Evolutionary conservation across 1,140 invertebrate species (phyloP), one percentile per base, ranked within the genome.

Genomic region (Paracyclopina nana): DNA sequence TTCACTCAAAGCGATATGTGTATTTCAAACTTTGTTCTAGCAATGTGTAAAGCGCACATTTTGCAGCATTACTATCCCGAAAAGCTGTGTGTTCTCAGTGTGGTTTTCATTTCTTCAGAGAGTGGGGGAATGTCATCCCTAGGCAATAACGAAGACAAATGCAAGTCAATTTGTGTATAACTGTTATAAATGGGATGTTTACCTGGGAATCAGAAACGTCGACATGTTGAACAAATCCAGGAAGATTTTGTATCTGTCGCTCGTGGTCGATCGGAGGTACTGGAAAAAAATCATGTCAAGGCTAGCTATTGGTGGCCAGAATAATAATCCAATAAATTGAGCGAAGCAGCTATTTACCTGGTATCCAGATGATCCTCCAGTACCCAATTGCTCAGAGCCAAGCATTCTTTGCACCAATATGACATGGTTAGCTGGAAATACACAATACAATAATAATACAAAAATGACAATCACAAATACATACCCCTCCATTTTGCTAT

Each of bases 401-500:
- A 99, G 88, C 91, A 98, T 97, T 61, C 92, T 73, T 65, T 97
- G 91, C n/a, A 97, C 94, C 78, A 98, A 82, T 56, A 94, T 77
- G 18, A 97, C 83, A 62, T 99, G 94, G 67, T 96, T 97, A 65
- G 95, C 92, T 97, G 59, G 30, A 68, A 57, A 55, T 51, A 44
- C 14, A 52, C 16, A 53, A 18, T 16, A 8, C 8, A 8, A 28
- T 25, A 6, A 5, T 46, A 12, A 14, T 42, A 28, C 8, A 40
- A n/a, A 27, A 48, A 28, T 11, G 8, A 14, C n/a, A 9, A 25
- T 11, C 16, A 20, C 0, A 14, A 44, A 11, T 24, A 72, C 80
- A 80, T 74, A 97, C 92, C 96, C 68, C 94, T 74, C 94, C 94
- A 98, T 68, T 97, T 97, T n/a, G 90, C 96, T 55, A 98, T 85